Base-by-base conservation (phyloP, 2,797 vertebrate genomes). In the Oreortyx pictus region DNA sequence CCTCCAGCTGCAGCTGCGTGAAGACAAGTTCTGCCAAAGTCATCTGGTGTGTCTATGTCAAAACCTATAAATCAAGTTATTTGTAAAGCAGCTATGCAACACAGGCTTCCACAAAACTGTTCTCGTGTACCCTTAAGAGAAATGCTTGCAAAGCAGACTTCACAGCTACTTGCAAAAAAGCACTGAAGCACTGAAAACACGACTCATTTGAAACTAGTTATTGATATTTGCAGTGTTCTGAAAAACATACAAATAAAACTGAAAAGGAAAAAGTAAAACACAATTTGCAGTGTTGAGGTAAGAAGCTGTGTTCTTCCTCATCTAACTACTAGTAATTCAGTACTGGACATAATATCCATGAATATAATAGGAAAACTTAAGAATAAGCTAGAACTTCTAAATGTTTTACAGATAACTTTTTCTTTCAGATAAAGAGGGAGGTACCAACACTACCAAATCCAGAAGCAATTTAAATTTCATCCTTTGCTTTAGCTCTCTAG, bases 1-100 rank as follows among this genome's bases (percentile, higher is more conserved):
- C 99, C 99, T 97, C 99, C 99, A 96, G 99, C 99, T 95, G 99
- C 99, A 94, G 99, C 99, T 92, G 99, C 99, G 85, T 99, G 99
- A 97, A 99, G 99, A 98, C 99, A 99, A 90, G 99, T 99, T 97
- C 99, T 98, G 95, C 99, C 99, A 97, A 99, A 99, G 96, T 99
- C 98, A 97, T 99, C 99, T 84, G 99, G 98, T 35, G 99, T 99
- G 94, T 99, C 99, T 72, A 99, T 97, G 96, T 99, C 99, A 98
- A 99, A 99, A 94, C 98, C 99, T 99, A 95, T 18, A 96, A 96
- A 94, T 90, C 47, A 52, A 94, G 47, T 81, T 81, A 86, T 94
- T 97, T 80, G 22, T 82, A 86, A 93, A 93, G 88, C 27, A 66
- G 84, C 82, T 79, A 92, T 60, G 19, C 88, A 82, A 92, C 81